phyloP scores from a whole-genome alignment of 1,140 invertebrate species.

The Neodiprion pinetum region DNA sequence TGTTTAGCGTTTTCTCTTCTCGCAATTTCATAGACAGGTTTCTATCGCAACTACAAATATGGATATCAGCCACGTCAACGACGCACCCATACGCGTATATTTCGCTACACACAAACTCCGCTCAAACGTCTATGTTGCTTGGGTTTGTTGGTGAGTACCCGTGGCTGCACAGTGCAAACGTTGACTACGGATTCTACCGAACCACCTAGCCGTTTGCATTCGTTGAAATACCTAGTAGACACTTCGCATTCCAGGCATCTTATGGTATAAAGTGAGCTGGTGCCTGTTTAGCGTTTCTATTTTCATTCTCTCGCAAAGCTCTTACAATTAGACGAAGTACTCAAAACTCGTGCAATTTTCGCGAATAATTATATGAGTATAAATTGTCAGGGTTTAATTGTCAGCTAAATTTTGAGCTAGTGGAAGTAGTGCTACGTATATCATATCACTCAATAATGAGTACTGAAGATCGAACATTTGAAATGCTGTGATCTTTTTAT shows the following conservation, averaged over 20 bases:
- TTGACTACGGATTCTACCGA: not conserved
- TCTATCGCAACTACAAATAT: not conserved
- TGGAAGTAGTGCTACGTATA: too few species aligned
- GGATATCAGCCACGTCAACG: not conserved
- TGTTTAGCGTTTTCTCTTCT: not conserved
- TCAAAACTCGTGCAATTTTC: too few species aligned
- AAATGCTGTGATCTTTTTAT: too few species aligned
- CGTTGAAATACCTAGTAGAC: not conserved
- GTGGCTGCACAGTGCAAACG: too few species aligned
- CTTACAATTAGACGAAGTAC: too few species aligned
- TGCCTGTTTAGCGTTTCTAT: too few species aligned
- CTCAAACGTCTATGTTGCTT: not conserved
- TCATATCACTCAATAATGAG: too few species aligned
- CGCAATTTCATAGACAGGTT: not conserved
- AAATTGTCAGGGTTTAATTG: too few species aligned
- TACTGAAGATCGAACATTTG: too few species aligned
- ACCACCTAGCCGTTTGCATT: not conserved
- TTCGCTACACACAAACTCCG: not conserved
- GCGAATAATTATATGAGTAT: too few species aligned
- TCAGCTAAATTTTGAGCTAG: too few species aligned
- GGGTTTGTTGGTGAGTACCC: not conserved
- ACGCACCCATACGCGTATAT: not conserved
- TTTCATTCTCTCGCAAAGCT: too few species aligned
- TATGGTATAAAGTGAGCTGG: not conserved
- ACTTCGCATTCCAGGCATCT: not conserved